Evolutionary conservation across 2,797 vertebrate genomes (phyloP).

Genomic region (Enteromius treurensis): DNA sequence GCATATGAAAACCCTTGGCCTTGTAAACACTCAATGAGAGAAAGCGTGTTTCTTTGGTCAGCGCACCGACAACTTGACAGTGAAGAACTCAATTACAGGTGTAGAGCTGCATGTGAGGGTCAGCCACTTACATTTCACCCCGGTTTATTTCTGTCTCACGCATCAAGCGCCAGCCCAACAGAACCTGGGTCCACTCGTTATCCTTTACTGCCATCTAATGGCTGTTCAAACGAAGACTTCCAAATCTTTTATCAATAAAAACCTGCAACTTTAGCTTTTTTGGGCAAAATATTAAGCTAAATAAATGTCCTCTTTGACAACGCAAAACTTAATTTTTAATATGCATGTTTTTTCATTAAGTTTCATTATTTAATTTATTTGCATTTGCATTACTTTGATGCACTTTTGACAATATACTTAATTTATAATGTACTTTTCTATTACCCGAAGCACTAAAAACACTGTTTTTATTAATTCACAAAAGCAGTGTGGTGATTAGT

Average conservation of each 20-base stretch:
- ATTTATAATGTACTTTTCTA: neutral
- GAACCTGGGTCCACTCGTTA: constrained; percentile 33
- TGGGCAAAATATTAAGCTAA: neutral
- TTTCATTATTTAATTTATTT: no score
- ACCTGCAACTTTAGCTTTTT: neutral
- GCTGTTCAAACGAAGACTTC: constrained; percentile 25
- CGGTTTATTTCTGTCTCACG: constrained; percentile 1
- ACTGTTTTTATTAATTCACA: neutral
- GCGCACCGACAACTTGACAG: constrained; percentile 18
- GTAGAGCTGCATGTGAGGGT: constrained; percentile 33
- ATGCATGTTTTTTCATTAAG: neutral
- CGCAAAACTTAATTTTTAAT: neutral
- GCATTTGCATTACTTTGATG: neutral
- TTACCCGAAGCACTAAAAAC: neutral
- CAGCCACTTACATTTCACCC: constrained; percentile 26
- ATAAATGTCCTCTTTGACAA: neutral
- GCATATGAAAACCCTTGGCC: constrained; percentile 13
- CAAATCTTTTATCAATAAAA: neutral
- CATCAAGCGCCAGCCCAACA: neutral
- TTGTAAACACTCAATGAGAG: constrained; percentile 24
- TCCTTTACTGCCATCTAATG: constrained; percentile 77
- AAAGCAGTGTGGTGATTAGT: neutral
- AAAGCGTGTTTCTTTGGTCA: constrained; percentile 19
- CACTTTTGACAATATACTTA: neutral
- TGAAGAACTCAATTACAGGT: constrained; percentile 39